phyloP scores from a whole-genome alignment of 2,797 vertebrate species.

The Sebastes taczanowskii region DNA sequence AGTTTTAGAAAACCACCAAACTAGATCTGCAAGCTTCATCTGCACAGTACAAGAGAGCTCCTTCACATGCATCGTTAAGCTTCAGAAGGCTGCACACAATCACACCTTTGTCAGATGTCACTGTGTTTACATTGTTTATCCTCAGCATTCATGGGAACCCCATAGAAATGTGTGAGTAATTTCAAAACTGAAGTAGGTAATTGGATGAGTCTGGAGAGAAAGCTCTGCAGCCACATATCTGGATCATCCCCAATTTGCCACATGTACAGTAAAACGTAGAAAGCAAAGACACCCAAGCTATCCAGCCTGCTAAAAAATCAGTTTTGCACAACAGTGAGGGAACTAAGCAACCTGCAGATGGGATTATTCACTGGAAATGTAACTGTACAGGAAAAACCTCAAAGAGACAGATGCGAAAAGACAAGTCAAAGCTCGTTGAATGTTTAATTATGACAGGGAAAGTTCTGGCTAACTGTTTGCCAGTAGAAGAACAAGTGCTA shows the following conservation, averaged over 20 bases:
- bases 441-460: background rate
- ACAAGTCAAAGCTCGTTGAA: background rate
- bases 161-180: background rate
- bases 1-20: background rate
- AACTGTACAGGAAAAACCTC: background rate
- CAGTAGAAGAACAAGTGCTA: background rate
- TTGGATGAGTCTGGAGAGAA: background rate
- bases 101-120: background rate
- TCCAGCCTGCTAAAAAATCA: background rate
- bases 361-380: background rate
- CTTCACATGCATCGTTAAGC: background rate
- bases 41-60: background rate
- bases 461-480: background rate
- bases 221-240: constrained; percentile 29
- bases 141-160: background rate
- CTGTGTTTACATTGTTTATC: background rate
- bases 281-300: background rate
- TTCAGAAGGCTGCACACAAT: background rate
- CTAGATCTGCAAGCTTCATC: background rate
- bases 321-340: background rate
- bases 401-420: background rate
- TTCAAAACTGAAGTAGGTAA: background rate
- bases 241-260: constrained; percentile 77
- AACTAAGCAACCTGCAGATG: background rate
- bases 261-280: constrained; percentile 69